phyloP scores from a whole-genome alignment of 2,797 vertebrate genomes.

The Hydrolagus colliei region DNA sequence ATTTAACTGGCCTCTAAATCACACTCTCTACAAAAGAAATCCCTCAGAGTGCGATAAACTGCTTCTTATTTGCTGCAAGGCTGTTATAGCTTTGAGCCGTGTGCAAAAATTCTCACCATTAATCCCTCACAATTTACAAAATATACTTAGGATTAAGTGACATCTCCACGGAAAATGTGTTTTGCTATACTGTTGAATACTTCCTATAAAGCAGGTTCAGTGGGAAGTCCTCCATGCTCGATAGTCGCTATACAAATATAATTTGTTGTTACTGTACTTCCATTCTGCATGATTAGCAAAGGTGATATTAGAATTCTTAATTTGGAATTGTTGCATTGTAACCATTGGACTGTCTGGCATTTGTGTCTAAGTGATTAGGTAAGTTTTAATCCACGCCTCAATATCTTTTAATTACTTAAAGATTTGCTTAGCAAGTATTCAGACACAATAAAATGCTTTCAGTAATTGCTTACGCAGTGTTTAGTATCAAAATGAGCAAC shows the following conservation, averaged over 20 bases:
- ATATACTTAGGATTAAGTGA: not conserved
- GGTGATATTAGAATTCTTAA: not conserved
- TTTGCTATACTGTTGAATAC: not conserved
- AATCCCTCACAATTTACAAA: not conserved
- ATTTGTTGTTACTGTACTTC: not conserved
- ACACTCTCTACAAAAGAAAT: not conserved
- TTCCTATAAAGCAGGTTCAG: not conserved
- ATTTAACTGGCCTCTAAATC: not conserved
- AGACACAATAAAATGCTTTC: not conserved
- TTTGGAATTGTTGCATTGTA: not conserved
- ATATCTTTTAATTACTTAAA: not conserved
- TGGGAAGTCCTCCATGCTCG: too few species aligned
- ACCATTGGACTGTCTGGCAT: not conserved
- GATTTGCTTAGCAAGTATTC: slow-evolving; percentile 19
- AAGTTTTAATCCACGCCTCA: not conserved
- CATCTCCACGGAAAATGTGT: slow-evolving; percentile 8
- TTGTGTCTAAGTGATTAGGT: not conserved
- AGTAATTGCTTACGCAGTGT: not conserved
- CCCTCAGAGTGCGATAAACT: not conserved
- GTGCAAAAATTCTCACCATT: not conserved
- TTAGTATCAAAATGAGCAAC: not conserved
- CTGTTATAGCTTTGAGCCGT: not conserved
- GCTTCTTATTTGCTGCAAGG: not conserved
- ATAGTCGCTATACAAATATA: not conserved
- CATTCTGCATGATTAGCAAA: not conserved